Percentiles rank a stretch among this genome's conserved stretches.
phyloP scores from a whole-genome alignment of 2,113 vertebrate genomes.

The Nematolebias whitei region DNA sequence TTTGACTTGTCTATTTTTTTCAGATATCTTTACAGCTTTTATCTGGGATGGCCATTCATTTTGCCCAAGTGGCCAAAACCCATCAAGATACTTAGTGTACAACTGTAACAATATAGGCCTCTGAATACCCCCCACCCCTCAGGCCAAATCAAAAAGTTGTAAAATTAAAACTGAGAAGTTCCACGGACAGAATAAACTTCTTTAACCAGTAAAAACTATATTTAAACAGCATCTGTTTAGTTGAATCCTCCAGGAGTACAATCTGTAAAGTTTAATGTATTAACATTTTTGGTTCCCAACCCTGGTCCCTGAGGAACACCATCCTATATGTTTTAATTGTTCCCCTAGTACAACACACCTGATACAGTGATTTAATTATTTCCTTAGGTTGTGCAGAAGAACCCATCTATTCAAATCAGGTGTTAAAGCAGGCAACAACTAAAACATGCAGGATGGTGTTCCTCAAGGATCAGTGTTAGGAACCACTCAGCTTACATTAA shows the following conservation, averaged over 20 bases:
- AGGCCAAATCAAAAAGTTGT: constrained; percentile 41
- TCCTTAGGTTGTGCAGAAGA: no score
- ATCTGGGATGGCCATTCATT: constrained; percentile 6
- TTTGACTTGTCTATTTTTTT: background rate
- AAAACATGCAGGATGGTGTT: no score
- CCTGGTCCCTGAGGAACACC: no score
- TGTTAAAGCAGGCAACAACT: no score
- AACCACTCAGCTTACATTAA: constrained; percentile 67
- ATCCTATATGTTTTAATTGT: no score
- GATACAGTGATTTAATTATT: no score
- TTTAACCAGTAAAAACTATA: constrained; percentile 22
- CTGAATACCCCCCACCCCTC: constrained; percentile 2
- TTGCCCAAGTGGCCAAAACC: background rate
- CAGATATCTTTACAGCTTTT: background rate
- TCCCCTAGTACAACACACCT: no score
- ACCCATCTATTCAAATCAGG: no score
- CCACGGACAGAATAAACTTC: constrained; percentile 32
- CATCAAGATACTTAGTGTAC: background rate
- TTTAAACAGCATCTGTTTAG: constrained; percentile 44
- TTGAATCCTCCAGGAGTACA: constrained; percentile 47
- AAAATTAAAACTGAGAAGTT: constrained; percentile 20
- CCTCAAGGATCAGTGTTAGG: no score
- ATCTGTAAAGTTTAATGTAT: constrained; percentile 45
- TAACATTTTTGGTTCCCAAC: no score
- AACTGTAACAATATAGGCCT: background rate